Evolutionary conservation across 2,113 vertebrate species (phyloP), one percentile per base, ranked within the genome.

Genomic region (Varanus komodoensis): DNA sequence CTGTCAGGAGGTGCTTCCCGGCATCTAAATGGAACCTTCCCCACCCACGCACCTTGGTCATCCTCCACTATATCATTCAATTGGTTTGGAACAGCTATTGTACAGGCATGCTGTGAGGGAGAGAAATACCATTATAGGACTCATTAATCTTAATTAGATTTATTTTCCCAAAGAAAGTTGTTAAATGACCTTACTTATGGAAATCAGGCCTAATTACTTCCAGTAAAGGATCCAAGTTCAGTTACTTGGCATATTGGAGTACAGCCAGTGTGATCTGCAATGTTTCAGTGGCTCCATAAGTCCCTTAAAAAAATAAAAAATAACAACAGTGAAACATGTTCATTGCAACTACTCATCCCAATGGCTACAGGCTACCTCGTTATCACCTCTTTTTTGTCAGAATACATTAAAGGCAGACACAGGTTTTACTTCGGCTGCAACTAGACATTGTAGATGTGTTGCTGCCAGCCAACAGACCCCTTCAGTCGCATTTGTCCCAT

Each of bases 131-230:
- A 38, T 57, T 92, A 89, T 29, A 93, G 94, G 92, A 91, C 32
- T 89, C 0, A 94, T 95, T 95, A 94, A 90, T 64, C 77, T 94
- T 84, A 93, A 86, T 93, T 93, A 93, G 73, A 83, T 94, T 67
- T 93, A 94, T 95, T 94, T 94, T 91, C 90, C 85, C 93, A 50
- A 71, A 89, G 90, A 94, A 96, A 95, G 92, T 95, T 95, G 93
- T 93, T 94, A 93, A 94, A 94, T 93, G 57, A 94, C 81, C 77
- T 95, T 92, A 91, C 15, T 91, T 93, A 91, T 92, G 85, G 77
- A 95, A 95, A 94, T 91, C 88, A 96, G 48, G 1, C 32, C 32
- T 93, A 94, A 95, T 91, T 95, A 86, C 69, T 92, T 48, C 4
- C 48, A 91, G 8, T 89, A 92, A 95, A 96, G 74, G 6, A 90